phyloP scores from a whole-genome alignment of 1,140 invertebrate genomes.

The Leptinotarsa texana region DNA sequence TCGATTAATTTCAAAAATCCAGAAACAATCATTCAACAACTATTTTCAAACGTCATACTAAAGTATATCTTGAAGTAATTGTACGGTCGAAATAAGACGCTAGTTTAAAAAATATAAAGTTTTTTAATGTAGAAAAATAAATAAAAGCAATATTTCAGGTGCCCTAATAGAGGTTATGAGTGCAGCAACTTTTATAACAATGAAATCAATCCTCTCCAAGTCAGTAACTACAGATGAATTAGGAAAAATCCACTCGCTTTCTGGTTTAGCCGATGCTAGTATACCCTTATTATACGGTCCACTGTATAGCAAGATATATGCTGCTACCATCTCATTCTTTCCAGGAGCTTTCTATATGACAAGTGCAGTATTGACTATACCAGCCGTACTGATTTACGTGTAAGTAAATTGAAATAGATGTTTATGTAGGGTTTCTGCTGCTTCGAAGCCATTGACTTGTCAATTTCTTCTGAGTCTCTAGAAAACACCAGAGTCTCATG shows the following conservation, averaged over 20 bases:
- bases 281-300: constrained; percentile 79
- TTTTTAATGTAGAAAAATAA: too few relatives aligned
- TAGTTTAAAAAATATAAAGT: too few relatives aligned
- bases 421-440: too few relatives aligned
- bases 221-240: constrained; percentile 71
- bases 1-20: too few relatives aligned
- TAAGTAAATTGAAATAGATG: constrained; percentile 57
- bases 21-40: too few relatives aligned
- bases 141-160: constrained; percentile 56
- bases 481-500: too few relatives aligned
- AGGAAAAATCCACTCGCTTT: constrained; percentile 79
- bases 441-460: too few relatives aligned
- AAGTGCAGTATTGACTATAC: constrained; percentile 71
- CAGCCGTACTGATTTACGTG: constrained; percentile 78
- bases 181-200: constrained; percentile 62
- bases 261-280: constrained; percentile 77
- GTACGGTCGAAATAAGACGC: too few relatives aligned
- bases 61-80: too few relatives aligned
- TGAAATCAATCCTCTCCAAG: constrained; percentile 74
- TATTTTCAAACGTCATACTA: too few relatives aligned
- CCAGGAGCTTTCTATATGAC: constrained; percentile 81
- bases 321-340: constrained; percentile 69
- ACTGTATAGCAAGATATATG: constrained; percentile 76
- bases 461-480: too few relatives aligned
- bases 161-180: constrained; percentile 75